phyloP scores from a whole-genome alignment of 2,797 vertebrate species.

The Sebastes jordani region DNA sequence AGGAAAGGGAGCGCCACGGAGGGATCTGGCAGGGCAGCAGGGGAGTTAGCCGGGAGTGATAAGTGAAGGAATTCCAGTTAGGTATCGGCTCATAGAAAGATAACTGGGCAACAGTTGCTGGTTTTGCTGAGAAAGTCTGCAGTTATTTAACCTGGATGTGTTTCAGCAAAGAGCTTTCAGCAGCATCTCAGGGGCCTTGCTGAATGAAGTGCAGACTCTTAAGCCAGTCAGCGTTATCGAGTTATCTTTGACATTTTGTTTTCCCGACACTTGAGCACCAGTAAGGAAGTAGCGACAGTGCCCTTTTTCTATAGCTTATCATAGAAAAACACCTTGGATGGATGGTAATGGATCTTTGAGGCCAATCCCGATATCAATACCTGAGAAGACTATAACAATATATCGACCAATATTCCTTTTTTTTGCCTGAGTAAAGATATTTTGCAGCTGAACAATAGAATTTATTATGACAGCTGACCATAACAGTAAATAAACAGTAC shows the following conservation, averaged over 20 bases:
- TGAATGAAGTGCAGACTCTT: conserved; percentile 10
- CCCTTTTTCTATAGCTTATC: background rate
- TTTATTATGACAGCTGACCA: background rate
- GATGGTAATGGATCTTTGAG: background rate
- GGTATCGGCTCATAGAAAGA: conserved; percentile 1
- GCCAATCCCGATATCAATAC: background rate
- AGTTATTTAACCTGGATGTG: background rate
- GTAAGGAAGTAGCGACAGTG: background rate
- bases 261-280: conserved; percentile 7
- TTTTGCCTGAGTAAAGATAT: background rate
- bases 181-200: background rate
- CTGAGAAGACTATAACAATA: background rate
- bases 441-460: background rate
- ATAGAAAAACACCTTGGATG: background rate
- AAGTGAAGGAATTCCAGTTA: conserved; percentile 19
- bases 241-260: conserved; percentile 32
- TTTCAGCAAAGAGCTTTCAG: background rate
- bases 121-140: background rate
- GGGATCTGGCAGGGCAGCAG: background rate
- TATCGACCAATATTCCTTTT: background rate
- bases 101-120: conserved; percentile 6
- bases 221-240: background rate
- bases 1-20: background rate
- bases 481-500: background rate
- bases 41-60: conserved; percentile 18